A percentile compares a stretch with the other conserved stretches of the same genome.
Evolutionary conservation across 1,140 invertebrate genomes (phyloP).

Genomic region (Aradophagus sp.): DNA sequence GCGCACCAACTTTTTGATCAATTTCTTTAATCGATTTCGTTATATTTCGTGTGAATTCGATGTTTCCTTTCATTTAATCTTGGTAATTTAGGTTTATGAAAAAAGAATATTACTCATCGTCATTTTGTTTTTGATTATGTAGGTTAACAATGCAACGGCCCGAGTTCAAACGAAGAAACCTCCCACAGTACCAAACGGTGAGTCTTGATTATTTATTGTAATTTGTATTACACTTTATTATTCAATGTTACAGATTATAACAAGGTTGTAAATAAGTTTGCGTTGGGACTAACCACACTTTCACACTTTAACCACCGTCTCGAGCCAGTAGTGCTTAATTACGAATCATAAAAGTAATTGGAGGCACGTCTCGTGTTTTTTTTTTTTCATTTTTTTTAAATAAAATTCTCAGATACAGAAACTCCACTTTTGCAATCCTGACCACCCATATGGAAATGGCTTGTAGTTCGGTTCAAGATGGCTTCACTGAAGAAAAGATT

Average conservation of each 20-base stretch:
- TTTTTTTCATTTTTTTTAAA: too few relatives aligned
- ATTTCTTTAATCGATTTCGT: not conserved
- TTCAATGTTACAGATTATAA: not conserved
- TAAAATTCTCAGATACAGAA: too few relatives aligned
- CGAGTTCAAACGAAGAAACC: conserved; percentile 98
- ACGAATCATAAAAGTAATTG: conserved; percentile 37
- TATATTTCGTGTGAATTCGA: conserved; percentile 17
- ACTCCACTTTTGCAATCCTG: too few relatives aligned
- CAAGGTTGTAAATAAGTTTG: too few relatives aligned
- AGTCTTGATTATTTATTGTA: conserved; percentile 70
- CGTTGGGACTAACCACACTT: too few relatives aligned
- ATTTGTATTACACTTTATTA: conserved; percentile 22
- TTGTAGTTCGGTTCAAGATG: too few relatives aligned
- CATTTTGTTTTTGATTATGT: conserved; percentile 61
- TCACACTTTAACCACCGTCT: too few relatives aligned
- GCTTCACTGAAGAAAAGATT: too few relatives aligned
- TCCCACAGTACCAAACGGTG: conserved; percentile 93
- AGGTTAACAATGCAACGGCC: conserved; percentile 98
- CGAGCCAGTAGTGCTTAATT: conserved; percentile 10
- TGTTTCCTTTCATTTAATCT: not conserved
- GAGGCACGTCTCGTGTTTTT: too few relatives aligned
- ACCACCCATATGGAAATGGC: too few relatives aligned
- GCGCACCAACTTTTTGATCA: not conserved
- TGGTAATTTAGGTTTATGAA: too few relatives aligned
- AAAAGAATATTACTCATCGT: conserved; percentile 2